Conservation (phyloP, 2,888 invertebrate species). For the Epinotia demarniana region DNA sequence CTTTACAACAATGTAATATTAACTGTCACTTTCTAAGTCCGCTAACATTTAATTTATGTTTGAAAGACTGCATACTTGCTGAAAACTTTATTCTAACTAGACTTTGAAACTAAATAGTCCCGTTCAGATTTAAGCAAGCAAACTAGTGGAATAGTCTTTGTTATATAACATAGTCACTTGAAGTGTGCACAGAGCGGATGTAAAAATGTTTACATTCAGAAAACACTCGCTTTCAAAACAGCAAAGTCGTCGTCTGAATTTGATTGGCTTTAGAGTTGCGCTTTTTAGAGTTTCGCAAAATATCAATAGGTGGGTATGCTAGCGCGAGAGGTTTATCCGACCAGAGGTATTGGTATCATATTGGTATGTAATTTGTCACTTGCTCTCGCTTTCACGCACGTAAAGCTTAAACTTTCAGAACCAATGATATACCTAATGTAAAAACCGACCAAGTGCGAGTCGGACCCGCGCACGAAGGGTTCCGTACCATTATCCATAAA, state of each 20-base stretch:
- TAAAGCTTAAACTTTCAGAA: not conserved
- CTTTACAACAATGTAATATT: no score
- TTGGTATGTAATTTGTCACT: not conserved
- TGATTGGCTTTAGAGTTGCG: slow-evolving; percentile 28
- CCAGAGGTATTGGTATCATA: not conserved
- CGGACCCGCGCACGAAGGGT: no score
- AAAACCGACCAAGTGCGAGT: no score
- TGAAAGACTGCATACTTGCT: not conserved
- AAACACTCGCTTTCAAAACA: slow-evolving; percentile 37
- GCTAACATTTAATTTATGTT: no score
- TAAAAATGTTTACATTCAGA: slow-evolving; percentile 33
- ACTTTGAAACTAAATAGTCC: not conserved
- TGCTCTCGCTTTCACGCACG: not conserved
- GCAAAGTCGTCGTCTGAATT: slow-evolving; percentile 33
- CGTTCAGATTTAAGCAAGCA: not conserved
- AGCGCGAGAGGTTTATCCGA: not conserved
- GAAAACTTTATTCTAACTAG: not conserved
- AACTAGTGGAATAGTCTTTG: slow-evolving; percentile 11
- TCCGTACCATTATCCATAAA: no score
- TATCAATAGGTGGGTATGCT: slow-evolving; percentile 32
- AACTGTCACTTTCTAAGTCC: no score
- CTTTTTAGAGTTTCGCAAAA: slow-evolving; percentile 22
- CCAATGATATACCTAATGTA: no score
- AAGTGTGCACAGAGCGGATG: slow-evolving; percentile 23
- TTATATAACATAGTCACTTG: slow-evolving; percentile 26